Percentiles rank a stretch among this genome's conserved stretches.
Evolutionary conservation across 2,113 vertebrate genomes (phyloP).

Genomic region (Carettochelys insculpta): DNA sequence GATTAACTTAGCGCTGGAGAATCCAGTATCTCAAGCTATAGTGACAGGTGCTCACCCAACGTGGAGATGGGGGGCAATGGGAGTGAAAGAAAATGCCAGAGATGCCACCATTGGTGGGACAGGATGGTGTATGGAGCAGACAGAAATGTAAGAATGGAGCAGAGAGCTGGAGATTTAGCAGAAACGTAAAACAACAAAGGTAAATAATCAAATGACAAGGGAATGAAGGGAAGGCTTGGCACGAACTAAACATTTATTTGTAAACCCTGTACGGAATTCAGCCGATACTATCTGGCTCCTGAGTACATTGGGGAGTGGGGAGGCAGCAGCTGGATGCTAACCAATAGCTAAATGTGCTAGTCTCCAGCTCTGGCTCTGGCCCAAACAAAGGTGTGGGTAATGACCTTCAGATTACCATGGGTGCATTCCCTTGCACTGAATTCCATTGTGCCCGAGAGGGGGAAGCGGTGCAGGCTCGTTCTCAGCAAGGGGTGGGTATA

Average conservation of each 20-base stretch:
- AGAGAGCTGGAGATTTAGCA: background rate
- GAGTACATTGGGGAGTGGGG: background rate
- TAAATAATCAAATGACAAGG: background rate
- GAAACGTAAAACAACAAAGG: background rate
- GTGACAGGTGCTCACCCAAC: background rate
- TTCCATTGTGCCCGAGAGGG: background rate
- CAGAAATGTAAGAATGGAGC: background rate
- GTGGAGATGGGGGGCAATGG: background rate
- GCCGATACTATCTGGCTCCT: background rate
- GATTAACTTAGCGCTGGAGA: accelerated
- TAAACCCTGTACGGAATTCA: background rate
- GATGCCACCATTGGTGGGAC: background rate
- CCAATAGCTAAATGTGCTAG: background rate
- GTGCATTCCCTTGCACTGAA: background rate
- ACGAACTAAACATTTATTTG: background rate
- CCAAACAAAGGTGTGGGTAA: background rate
- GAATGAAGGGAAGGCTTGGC: background rate
- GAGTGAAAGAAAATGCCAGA: background rate
- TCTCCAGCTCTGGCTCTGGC: background rate
- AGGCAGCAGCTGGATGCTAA: background rate
- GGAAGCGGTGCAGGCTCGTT: background rate
- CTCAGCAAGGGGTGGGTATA: background rate
- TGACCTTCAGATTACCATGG: background rate
- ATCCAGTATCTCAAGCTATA: background rate
- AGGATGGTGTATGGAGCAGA: background rate